These are phyloP conservation scores for Patella vulgata DNA, from an alignment of 1,140 invertebrate genomes.

Conservation along the genomic window DNA sequence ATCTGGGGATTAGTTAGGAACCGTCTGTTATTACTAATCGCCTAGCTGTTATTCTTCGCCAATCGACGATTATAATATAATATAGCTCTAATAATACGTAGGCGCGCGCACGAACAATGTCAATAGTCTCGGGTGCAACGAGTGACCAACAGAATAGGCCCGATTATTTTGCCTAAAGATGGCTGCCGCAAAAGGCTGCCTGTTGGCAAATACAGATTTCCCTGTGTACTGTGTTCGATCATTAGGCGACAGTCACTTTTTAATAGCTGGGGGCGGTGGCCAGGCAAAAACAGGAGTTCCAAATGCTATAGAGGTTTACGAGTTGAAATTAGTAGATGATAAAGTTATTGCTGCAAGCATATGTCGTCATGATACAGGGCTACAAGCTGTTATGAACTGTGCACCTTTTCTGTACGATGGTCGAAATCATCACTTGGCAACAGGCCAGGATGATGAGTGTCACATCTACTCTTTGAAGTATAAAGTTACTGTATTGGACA, in stretches of 20 bases:
- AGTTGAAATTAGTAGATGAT: slow-evolving; percentile 83
- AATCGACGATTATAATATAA: too few species aligned
- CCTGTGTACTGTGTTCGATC: slow-evolving; percentile 90
- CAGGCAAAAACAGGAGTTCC: slow-evolving; percentile 93
- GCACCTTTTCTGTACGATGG: slow-evolving; percentile 73
- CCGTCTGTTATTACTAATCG: too few species aligned
- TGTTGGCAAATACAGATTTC: slow-evolving; percentile 78
- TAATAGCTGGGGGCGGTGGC: slow-evolving; percentile 95
- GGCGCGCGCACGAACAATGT: too few species aligned
- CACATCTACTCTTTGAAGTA: slow-evolving; percentile 86
- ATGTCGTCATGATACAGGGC: slow-evolving; percentile 86
- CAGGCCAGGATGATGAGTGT: slow-evolving; percentile 91
- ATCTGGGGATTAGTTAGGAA: too few species aligned
- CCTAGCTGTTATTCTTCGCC: too few species aligned
- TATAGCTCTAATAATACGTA: too few species aligned
- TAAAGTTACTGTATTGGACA: slow-evolving; percentile 69
- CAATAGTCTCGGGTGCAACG: too few species aligned
- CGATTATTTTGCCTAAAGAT: too few species aligned
- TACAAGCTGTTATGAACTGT: slow-evolving; percentile 92
- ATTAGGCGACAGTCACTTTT: slow-evolving; percentile 89
- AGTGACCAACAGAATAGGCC: too few species aligned
- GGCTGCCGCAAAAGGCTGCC: slow-evolving; percentile 52
- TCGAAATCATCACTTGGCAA: slow-evolving; percentile 81
- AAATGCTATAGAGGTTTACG: slow-evolving; percentile 96
- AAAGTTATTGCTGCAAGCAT: slow-evolving; percentile 86